Evolutionary conservation across 2,888 invertebrate species (phyloP).

Genomic region (Acronicta alni): DNA sequence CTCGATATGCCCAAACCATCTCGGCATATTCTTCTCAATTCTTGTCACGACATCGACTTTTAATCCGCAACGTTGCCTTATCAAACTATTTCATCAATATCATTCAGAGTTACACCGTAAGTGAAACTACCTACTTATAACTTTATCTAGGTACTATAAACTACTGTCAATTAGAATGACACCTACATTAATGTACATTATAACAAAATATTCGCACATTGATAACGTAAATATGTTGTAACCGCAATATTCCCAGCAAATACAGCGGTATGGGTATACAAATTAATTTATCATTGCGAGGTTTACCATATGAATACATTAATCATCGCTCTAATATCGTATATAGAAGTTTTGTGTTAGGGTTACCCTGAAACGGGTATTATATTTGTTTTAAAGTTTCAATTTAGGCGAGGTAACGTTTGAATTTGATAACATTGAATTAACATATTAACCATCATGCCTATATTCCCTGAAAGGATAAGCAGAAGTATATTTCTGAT

Average conservation of each 20-base stretch:
- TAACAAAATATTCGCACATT: constrained; percentile 16
- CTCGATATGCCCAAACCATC: too few species aligned
- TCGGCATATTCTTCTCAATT: too few species aligned
- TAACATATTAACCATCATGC: too few species aligned
- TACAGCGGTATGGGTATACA: constrained; percentile 32
- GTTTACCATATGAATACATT: constrained; percentile 43
- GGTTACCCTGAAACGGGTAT: constrained; percentile 14
- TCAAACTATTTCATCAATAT: too few species aligned
- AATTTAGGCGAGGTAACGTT: not conserved
- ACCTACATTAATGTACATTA: constrained; percentile 1
- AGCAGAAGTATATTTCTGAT: too few species aligned
- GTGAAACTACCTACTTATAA: too few species aligned
- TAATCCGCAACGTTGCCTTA: too few species aligned
- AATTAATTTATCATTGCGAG: constrained; percentile 47
- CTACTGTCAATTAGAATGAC: not conserved
- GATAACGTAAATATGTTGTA: constrained; percentile 18
- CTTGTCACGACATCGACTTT: too few species aligned
- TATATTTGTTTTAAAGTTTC: constrained; percentile 36
- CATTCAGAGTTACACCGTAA: too few species aligned
- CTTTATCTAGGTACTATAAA: too few species aligned
- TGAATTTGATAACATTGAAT: not conserved
- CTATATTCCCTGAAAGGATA: too few species aligned
- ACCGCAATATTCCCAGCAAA: constrained; percentile 41
- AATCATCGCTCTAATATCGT: constrained; percentile 44
- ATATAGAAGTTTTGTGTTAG: constrained; percentile 38